A percentile compares a stretch with the other conserved stretches of the same genome.
phyloP scores from a whole-genome alignment of 2,888 invertebrate species.

The Drosophila ustulata region DNA sequence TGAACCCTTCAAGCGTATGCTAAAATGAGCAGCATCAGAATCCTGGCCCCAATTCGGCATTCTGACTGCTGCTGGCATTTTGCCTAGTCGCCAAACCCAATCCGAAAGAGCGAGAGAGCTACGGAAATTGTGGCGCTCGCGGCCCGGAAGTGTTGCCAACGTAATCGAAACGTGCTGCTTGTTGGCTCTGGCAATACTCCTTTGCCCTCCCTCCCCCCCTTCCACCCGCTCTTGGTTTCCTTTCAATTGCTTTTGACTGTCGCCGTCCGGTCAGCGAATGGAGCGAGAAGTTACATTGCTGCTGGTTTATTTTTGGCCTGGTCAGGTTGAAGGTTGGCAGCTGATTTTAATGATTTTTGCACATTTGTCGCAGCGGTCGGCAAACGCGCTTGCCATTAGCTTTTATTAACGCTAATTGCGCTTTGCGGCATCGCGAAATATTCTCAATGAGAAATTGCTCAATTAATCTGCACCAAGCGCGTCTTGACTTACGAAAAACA shows the following conservation, averaged over 20 bases:
- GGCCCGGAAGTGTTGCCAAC: slow-evolving; percentile 77
- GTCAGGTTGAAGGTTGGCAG: slow-evolving; percentile 24
- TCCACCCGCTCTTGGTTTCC: not conserved
- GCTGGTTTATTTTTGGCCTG: slow-evolving; percentile 38
- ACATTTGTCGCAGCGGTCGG: slow-evolving; percentile 58
- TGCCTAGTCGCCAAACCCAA: slow-evolving; percentile 52
- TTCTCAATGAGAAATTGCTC: not conserved
- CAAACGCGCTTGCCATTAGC: slow-evolving; percentile 51
- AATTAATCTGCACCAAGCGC: slow-evolving; percentile 7
- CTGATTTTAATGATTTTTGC: slow-evolving; percentile 68
- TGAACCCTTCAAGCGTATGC: slow-evolving; percentile 70
- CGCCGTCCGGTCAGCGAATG: slow-evolving; percentile 58
- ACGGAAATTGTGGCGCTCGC: slow-evolving; percentile 77
- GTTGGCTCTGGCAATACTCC: slow-evolving; percentile 24
- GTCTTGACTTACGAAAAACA: not conserved
- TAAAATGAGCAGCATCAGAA: slow-evolving; percentile 55
- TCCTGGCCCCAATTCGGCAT: slow-evolving; percentile 33
- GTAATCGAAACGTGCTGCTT: slow-evolving; percentile 73
- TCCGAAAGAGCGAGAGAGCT: slow-evolving; percentile 18
- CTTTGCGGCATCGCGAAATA: slow-evolving; percentile 24
- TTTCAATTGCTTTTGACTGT: slow-evolving; percentile 45
- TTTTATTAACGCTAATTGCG: slow-evolving; percentile 62
- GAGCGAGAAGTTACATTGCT: slow-evolving; percentile 12
- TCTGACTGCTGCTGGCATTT: slow-evolving; percentile 62
- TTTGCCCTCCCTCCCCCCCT: not conserved